Evolutionary conservation across 2,888 invertebrate genomes (phyloP).

Genomic region (Troilus luridus): DNA sequence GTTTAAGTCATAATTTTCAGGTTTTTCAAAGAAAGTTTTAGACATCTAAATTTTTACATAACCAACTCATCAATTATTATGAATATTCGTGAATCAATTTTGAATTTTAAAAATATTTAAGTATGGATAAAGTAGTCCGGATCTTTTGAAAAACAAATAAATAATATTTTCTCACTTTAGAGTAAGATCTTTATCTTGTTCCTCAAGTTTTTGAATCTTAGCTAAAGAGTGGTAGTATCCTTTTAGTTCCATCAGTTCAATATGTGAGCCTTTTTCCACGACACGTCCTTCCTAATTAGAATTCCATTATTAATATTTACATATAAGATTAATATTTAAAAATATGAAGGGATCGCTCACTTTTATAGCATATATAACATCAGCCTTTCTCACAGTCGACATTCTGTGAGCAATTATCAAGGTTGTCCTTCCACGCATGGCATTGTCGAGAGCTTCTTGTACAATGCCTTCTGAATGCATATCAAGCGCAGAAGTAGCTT

Average conservation of each 20-base stretch:
- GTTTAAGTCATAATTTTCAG: too few species aligned
- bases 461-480: conserved; percentile 89
- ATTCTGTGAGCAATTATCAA: conserved; percentile 70
- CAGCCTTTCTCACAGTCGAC: conserved; percentile 68
- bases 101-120: too few species aligned
- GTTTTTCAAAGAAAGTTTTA: too few species aligned
- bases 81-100: too few species aligned
- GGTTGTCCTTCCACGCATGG: conserved; percentile 69
- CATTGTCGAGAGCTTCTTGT: conserved; percentile 83
- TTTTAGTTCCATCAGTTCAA: conserved; percentile 76
- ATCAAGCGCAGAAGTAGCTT: too few species aligned
- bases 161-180: background rate
- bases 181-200: conserved; percentile 1
- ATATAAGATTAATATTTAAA: background rate
- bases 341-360: conserved; percentile 63
- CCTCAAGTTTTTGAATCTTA: conserved; percentile 22
- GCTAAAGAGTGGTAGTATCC: conserved; percentile 80
- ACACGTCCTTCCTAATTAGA: conserved; percentile 76
- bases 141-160: too few species aligned
- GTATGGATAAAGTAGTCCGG: too few species aligned
- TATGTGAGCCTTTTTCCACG: conserved; percentile 81
- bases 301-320: background rate
- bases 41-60: too few species aligned
- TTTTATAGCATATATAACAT: conserved; percentile 68
- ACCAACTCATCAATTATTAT: too few species aligned